phyloP scores from a whole-genome alignment of 2,888 invertebrate genomes.

The Chrysolina americana region DNA sequence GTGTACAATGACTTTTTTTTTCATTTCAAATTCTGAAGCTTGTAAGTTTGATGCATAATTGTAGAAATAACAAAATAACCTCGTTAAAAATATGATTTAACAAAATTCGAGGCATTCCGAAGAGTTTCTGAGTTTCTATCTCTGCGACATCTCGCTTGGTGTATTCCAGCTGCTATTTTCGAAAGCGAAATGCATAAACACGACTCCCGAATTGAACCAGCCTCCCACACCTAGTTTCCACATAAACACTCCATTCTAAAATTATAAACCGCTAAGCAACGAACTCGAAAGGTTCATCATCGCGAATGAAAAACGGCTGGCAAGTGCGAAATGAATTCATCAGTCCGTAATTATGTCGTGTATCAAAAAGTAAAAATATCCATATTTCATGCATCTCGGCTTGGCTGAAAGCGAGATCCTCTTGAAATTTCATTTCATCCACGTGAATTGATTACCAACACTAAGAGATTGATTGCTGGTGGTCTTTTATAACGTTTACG shows the following conservation, averaged over 20 bases:
- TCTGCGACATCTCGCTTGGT: constrained; percentile 6
- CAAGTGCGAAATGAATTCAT: constrained; percentile 16
- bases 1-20: too few species aligned
- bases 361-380: constrained; percentile 5
- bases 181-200: constrained; percentile 37
- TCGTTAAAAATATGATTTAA: too few species aligned
- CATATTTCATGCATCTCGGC: not conserved
- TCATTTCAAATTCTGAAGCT: too few species aligned
- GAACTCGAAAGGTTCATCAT: constrained; percentile 7
- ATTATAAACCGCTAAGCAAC: constrained; percentile 32
- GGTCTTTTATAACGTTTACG: not conserved
- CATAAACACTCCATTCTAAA: constrained; percentile 39
- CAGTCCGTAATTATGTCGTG: not conserved
- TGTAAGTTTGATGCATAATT: too few species aligned
- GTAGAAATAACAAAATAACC: too few species aligned
- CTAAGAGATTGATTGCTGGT: not conserved
- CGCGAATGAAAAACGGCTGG: not conserved
- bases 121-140: not conserved
- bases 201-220: constrained; percentile 34
- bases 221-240: constrained; percentile 38
- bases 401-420: not conserved
- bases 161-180: constrained; percentile 7
- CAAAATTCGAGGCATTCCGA: not conserved
- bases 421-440: not conserved
- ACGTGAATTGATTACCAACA: too few species aligned